These are phyloP conservation scores for Drosophila infuscata DNA, from an alignment of 2,888 invertebrate genomes.

Conservation along the genomic window DNA sequence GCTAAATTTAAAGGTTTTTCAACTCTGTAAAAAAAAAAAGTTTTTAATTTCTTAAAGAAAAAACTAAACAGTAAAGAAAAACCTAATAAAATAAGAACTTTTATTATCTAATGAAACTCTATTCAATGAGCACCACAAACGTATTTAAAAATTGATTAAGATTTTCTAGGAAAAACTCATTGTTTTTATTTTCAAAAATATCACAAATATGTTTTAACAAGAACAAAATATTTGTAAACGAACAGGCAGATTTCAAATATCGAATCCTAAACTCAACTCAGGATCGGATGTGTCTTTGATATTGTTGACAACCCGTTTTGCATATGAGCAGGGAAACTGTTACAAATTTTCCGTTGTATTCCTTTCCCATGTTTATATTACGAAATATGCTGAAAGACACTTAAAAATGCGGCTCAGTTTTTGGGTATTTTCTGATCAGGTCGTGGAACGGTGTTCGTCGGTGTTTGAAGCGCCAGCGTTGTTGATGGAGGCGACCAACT, in stretches of 20 bases:
- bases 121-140: too few relatives aligned
- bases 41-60: background rate
- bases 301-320: conserved; percentile 17
- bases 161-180: too few relatives aligned
- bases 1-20: background rate
- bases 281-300: background rate
- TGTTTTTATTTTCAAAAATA: background rate
- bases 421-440: conserved; percentile 19
- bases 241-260: background rate
- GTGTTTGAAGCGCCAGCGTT: conserved; percentile 46
- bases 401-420: conserved; percentile 48
- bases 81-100: too few relatives aligned
- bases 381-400: conserved; percentile 52
- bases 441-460: background rate
- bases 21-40: background rate
- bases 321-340: background rate
- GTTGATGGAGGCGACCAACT: conserved; percentile 66
- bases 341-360: background rate
- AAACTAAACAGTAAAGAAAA: background rate
- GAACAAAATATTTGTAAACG: background rate
- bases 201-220: background rate
- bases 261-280: background rate
- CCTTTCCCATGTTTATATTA: conserved; percentile 21
- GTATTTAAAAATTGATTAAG: too few relatives aligned
- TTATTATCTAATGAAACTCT: too few relatives aligned